These are phyloP conservation scores for Ectemnius lituratus DNA, from an alignment of 2,888 invertebrate genomes.

Conservation along the genomic window DNA sequence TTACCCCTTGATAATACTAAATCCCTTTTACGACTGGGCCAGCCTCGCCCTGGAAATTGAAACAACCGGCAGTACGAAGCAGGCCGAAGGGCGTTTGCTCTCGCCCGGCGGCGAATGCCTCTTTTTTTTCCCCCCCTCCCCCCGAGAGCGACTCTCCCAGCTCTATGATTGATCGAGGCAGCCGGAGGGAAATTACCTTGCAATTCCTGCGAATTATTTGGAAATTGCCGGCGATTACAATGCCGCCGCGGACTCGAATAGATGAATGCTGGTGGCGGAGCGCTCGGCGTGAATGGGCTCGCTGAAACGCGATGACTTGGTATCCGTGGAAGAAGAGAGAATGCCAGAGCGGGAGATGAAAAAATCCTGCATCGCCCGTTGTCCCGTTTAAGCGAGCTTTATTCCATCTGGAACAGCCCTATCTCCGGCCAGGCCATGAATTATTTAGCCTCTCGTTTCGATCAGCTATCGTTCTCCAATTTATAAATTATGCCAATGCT, in stretches of 20 bases:
- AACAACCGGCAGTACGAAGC: too few relatives aligned
- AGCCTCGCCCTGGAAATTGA: too few relatives aligned
- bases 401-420: too few relatives aligned
- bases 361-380: too few relatives aligned
- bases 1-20: slow-evolving; percentile 12
- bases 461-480: not conserved
- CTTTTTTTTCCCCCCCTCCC: too few relatives aligned
- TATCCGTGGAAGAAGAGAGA: slow-evolving; percentile 8
- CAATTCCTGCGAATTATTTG: slow-evolving; percentile 60
- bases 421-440: not conserved
- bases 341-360: too few relatives aligned
- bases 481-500: not conserved
- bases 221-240: slow-evolving; percentile 52
- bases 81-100: too few relatives aligned
- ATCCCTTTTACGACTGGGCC: slow-evolving; percentile 6
- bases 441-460: not conserved
- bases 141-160: too few relatives aligned
- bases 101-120: too few relatives aligned
- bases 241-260: slow-evolving; percentile 30
- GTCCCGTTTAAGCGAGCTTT: too few relatives aligned
- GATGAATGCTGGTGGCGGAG: slow-evolving; percentile 11
- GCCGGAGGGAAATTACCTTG: slow-evolving; percentile 48
- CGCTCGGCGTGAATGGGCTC: too few relatives aligned
- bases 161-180: slow-evolving; percentile 51
- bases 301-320: too few relatives aligned